phyloP scores from a whole-genome alignment of 2,888 invertebrate species.

The Erynnis tages region DNA sequence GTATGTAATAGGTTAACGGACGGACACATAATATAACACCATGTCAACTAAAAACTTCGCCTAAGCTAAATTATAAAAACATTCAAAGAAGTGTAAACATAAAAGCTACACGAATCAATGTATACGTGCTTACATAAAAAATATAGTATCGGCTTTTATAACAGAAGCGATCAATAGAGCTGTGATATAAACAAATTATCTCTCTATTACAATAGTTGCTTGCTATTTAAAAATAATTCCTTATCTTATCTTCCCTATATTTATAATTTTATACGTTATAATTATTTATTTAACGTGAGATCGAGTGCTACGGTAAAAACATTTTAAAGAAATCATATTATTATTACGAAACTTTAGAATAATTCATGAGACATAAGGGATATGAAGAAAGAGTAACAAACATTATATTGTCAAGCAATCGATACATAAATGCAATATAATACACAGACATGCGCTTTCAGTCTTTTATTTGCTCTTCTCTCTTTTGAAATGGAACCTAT shows the following conservation, averaged over 20 bases:
- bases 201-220: not conserved
- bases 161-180: no score
- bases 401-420: conserved; percentile 2
- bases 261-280: not conserved
- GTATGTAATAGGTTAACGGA: conserved; percentile 4
- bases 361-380: not conserved
- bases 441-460: conserved; percentile 47
- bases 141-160: no score
- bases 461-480: conserved; percentile 54
- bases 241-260: not conserved
- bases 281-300: conserved; percentile 20
- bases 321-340: not conserved
- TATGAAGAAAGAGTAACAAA: not conserved
- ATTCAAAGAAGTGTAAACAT: not conserved
- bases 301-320: conserved; percentile 14
- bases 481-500: conserved; percentile 10
- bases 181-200: no score
- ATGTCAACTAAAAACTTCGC: not conserved
- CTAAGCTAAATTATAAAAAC: not conserved
- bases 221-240: not conserved
- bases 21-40: conserved; percentile 6
- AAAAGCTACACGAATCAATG: no score
- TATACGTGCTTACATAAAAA: no score
- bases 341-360: not conserved
- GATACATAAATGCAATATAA: conserved; percentile 30